Evolutionary conservation across 2,888 invertebrate species (phyloP), one percentile per base, ranked within the genome.

Genomic region (Sphaeridia pumilis): DNA sequence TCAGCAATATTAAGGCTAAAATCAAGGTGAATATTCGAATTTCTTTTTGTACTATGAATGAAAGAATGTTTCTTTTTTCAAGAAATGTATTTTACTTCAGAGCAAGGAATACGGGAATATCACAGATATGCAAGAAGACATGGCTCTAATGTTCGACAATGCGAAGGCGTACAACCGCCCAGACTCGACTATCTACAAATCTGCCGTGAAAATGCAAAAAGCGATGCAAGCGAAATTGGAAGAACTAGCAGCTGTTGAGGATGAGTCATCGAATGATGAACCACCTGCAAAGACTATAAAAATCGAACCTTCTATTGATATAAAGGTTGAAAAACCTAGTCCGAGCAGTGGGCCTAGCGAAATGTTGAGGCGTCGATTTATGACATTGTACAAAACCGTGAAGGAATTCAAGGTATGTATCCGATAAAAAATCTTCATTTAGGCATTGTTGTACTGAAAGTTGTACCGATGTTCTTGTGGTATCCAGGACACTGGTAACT

Each of bases 61-160:
- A 12, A 41, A 41, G 5, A 41, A 41, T 31, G 10, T 34, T 12
- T 22, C 35, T 31, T 44, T 42, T 21, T 21, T 41, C 44, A 38
- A 57, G 42, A 41, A 42, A n/a, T n/a, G n/a, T n/a, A n/a, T n/a
- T 52, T 55, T 57, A 54, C 67, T 70, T 5, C 60, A 76, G 66
- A 81, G 81, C 61, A 85, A 85, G 24, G 81, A 79, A 63, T 92
- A 90, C 69, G 83, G 83, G 0, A 87, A 84, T 12, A 75, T 93
- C 1, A 84, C 84, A 26, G 89, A 93, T 70, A 81, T 97, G 38
- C 88, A 92, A 1, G 84, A 84, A 1, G 97, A 98, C 69, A 79
- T 98, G 75, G 92, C 90, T 68, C 80, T 93, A 46, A 90, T 97
- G 83, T 89, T 97, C 70, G 90, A 93, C 69, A 98, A 98, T 72